Conservation (phyloP, 2,113 vertebrate genomes). For the Corythaixoides concolor region DNA sequence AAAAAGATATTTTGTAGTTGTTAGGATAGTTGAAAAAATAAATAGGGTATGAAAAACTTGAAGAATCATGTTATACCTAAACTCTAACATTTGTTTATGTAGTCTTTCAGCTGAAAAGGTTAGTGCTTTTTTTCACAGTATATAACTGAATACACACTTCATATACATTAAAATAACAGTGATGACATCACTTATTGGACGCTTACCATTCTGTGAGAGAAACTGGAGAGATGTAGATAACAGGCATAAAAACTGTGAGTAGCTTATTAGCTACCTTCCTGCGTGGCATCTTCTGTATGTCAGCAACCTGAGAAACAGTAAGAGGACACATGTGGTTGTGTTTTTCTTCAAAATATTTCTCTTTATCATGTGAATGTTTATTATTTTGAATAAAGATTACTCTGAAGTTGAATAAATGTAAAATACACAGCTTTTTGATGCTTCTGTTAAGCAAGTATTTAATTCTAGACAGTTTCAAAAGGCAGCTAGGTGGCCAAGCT, state of each 20-base stretch:
- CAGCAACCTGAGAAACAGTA: background rate
- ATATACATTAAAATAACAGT: background rate
- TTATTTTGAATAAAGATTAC: background rate
- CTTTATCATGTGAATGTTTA: background rate
- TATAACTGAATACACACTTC: background rate
- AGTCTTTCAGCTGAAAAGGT: background rate
- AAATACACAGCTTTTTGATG: background rate
- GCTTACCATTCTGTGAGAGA: background rate
- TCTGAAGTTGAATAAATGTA: background rate
- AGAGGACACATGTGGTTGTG: fast-evolving
- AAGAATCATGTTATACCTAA: background rate
- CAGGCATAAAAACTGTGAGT: background rate
- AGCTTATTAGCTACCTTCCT: background rate
- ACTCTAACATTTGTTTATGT: background rate
- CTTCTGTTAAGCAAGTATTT: background rate
- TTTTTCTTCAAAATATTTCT: background rate
- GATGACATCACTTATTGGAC: background rate
- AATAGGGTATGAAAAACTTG: background rate
- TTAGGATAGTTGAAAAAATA: background rate
- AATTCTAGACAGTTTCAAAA: background rate
- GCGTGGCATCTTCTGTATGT: background rate
- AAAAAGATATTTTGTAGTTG: background rate
- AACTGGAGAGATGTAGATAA: background rate
- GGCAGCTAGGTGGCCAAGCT: background rate
- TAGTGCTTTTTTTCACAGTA: background rate